These are phyloP conservation scores for Lingula anatina DNA, from an alignment of 2,888 invertebrate genomes.

Conservation along the genomic window DNA sequence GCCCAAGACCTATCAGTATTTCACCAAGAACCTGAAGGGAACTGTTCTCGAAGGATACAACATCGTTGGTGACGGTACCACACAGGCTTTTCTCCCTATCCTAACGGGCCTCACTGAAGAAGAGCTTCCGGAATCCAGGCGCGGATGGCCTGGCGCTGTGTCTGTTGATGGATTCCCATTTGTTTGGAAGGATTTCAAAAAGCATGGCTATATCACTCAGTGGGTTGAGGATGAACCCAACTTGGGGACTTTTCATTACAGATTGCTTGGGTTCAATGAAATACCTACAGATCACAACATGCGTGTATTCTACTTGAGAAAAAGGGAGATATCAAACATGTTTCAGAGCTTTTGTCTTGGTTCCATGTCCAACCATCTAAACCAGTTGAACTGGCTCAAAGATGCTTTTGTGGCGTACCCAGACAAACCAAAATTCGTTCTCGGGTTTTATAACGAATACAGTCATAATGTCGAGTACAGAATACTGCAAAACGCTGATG, in stretches of 20 bases:
- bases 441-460: conserved; percentile 83
- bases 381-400: conserved; percentile 52
- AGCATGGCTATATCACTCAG: conserved; percentile 60
- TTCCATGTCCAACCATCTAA: conserved; percentile 64
- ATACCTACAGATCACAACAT: conserved; percentile 89
- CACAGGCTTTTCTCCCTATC: conserved; percentile 74
- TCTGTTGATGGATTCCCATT: conserved; percentile 76
- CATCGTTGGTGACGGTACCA: conserved; percentile 54
- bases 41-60: conserved; percentile 63
- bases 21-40: conserved; percentile 31
- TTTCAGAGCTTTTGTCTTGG: conserved; percentile 61
- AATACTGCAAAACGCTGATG: conserved; percentile 72
- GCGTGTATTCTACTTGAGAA: conserved; percentile 66
- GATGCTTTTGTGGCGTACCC: conserved; percentile 62
- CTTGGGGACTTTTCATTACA: conserved; percentile 83
- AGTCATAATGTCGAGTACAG: conserved; percentile 81
- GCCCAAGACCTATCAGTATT: conserved; percentile 38
- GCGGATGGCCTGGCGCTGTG: conserved; percentile 61
- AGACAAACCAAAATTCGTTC: conserved; percentile 71
- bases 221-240: conserved; percentile 82
- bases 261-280: conserved; percentile 76
- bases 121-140: conserved; percentile 80
- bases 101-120: conserved; percentile 73
- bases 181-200: conserved; percentile 74
- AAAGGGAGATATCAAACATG: conserved; percentile 37